Evolutionary conservation across 2,797 vertebrate species (phyloP).

Genomic region (Microcaecilia unicolor): DNA sequence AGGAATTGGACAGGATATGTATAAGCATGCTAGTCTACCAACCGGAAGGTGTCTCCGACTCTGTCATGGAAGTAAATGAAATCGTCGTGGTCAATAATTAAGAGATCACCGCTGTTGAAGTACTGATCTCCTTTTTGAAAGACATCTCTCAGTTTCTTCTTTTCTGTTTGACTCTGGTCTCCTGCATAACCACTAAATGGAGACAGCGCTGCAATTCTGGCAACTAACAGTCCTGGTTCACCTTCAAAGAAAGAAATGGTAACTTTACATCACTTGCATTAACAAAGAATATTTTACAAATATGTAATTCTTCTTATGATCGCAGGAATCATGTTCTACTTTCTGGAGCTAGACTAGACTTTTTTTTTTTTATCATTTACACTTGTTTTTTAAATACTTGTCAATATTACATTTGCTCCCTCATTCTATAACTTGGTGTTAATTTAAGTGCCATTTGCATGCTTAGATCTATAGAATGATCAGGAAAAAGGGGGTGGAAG

Average conservation of each 20-base stretch:
- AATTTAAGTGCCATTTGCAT: too few species aligned
- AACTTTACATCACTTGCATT: background rate
- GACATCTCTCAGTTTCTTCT: conserved; percentile 71
- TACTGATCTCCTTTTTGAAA: conserved; percentile 74
- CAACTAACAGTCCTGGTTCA: conserved; percentile 69
- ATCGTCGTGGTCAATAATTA: conserved; percentile 62
- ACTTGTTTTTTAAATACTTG: too few species aligned
- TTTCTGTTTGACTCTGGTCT: conserved; percentile 65
- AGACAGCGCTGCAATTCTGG: conserved; percentile 48
- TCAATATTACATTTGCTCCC: too few species aligned
- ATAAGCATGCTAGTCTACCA: conserved; percentile 9
- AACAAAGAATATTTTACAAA: background rate
- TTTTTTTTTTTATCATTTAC: too few species aligned
- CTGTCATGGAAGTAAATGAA: conserved; percentile 82
- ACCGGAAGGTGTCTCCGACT: conserved; percentile 86
- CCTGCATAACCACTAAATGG: conserved; percentile 74
- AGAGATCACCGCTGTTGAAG: conserved; percentile 79
- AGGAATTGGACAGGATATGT: too few species aligned
- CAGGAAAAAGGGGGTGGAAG: too few species aligned
- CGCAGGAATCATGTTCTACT: too few species aligned
- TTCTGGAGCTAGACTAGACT: too few species aligned
- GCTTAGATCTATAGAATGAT: too few species aligned
- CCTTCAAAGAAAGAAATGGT: conserved; percentile 43
- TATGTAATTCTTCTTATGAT: background rate
- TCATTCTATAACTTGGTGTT: too few species aligned